phyloP scores from a whole-genome alignment of 2,797 vertebrate species.

The Todus mexicanus region DNA sequence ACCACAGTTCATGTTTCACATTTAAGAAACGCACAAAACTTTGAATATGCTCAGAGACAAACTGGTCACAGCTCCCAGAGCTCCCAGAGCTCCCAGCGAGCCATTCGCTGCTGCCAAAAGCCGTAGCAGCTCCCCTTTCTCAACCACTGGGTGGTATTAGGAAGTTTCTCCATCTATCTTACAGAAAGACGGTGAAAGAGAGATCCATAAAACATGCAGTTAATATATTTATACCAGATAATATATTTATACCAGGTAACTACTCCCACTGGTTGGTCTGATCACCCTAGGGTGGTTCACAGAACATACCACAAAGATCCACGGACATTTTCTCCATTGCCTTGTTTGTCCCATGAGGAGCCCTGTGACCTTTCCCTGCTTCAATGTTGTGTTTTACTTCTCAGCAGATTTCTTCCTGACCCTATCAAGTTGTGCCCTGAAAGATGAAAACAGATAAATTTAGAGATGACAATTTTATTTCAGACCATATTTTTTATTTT shows the following conservation, averaged over 20 bases:
- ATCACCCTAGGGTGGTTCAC: rapidly evolving
- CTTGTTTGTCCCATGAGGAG: not conserved
- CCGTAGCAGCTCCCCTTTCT: not conserved
- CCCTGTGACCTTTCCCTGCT: not conserved
- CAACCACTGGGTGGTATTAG: not conserved
- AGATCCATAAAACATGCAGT: not conserved
- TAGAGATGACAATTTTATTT: constrained; percentile 29
- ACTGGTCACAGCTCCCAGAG: not conserved
- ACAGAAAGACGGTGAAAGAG: not conserved
- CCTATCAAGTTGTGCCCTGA: not conserved
- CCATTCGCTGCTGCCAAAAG: not conserved
- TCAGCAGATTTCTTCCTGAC: not conserved
- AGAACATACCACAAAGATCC: not conserved
- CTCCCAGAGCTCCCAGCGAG: no score
- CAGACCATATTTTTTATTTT: not conserved
- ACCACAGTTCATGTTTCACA: rapidly evolving
- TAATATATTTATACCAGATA: not conserved
- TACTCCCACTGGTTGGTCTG: not conserved
- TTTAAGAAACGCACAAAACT: not conserved
- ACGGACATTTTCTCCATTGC: not conserved
- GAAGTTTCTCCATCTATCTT: not conserved
- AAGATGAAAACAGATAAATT: not conserved
- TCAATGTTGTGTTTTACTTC: not conserved
- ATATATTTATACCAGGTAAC: not conserved
- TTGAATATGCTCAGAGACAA: not conserved